Evolutionary conservation across 37 sponge, comb jelly and placozoan genomes (phyloP), one percentile per base, ranked within the genome.

Genomic region (Hexactinellida sp.): DNA sequence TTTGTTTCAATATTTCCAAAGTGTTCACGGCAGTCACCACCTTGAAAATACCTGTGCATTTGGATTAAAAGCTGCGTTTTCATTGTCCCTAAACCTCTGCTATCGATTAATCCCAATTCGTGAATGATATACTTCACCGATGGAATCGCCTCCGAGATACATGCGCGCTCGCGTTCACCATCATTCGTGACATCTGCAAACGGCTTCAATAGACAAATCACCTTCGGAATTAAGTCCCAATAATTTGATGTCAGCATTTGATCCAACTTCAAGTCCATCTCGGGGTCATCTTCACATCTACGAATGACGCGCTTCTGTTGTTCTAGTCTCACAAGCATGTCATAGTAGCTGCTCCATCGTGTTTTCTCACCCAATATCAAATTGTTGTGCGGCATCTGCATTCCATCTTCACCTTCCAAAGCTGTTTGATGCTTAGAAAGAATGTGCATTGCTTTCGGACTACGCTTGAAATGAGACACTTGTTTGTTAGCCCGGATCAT

Each of bases 371-470:
- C 76, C 76, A 28, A 63, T 7, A 63, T 63, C 13, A 63, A 23
- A 23, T 63, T 63, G 76, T 63, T 63, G 76, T 63, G 76, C 13
- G 76, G 76, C 76, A 63, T 63, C 76, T 21, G 3, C 3, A 3
- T 23, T 23, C 76, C 76, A 63, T 63, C 34, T 28, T 63, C 76
- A 7, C 13, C 76, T 7, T 63, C 28, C 76, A 63, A 63, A 25
- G 76, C 76, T 28, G 3, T 63, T 63, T 23, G 76, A n/a, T 63
- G 76, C 76, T 63, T 63, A 23, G 3, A 23, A 63, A 63, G 76
- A 63, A 63, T 63, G 76, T 63, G 13, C 76, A 63, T 63, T 63
- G 76, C 76, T 23, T 63, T 63, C 19, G 76, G 76, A 23, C 76
- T 63, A 63, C 13, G 76, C 13, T 63, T 63, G 76, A 63, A 63